These are phyloP conservation scores for Caenorhabditis sp. DNA, from an alignment of 2,888 invertebrate genomes.

Conservation along the genomic window DNA sequence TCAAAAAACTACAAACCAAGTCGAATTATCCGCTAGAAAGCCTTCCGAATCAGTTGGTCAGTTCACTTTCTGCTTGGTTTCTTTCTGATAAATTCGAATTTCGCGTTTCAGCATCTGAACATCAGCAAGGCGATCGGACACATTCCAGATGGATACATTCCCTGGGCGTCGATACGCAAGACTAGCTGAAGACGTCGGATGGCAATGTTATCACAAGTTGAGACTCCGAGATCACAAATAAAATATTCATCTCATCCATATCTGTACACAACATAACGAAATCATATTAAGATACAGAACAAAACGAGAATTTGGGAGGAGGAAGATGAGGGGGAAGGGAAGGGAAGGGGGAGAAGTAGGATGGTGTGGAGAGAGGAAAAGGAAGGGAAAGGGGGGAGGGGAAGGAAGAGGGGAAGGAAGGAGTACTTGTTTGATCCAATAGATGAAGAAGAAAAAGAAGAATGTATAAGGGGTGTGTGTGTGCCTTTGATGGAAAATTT, in stretches of 20 bases:
- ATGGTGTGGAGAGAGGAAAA: too few species aligned
- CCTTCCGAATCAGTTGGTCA: conserved; percentile 5
- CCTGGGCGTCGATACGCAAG: not conserved
- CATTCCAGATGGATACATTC: conserved; percentile 8
- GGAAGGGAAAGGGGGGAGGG: too few species aligned
- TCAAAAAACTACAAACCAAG: not conserved
- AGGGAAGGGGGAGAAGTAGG: not conserved
- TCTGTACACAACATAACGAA: conserved; percentile 42
- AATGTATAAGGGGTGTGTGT: conserved; percentile 12
- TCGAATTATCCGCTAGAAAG: not conserved
- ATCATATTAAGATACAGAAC: conserved; percentile 1
- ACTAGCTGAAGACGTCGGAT: too few species aligned
- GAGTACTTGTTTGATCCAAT: conserved; percentile 11
- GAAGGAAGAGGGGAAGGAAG: conserved; percentile 3
- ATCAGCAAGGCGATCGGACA: not conserved
- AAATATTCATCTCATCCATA: conserved; percentile 43
- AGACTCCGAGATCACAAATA: conserved; percentile 40
- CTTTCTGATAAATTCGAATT: too few species aligned
- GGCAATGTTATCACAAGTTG: too few species aligned
- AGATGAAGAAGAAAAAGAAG: conserved; percentile 14
- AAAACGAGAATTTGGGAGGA: not conserved
- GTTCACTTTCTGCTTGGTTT: not conserved
- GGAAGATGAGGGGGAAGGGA: conserved; percentile 11
- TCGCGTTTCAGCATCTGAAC: not conserved
- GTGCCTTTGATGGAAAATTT: conserved; percentile 15